A percentile compares a stretch with the other conserved stretches of the same genome.
Evolutionary conservation across 2,888 invertebrate species (phyloP).

Genomic region (Malthinus seriepunctatus): DNA sequence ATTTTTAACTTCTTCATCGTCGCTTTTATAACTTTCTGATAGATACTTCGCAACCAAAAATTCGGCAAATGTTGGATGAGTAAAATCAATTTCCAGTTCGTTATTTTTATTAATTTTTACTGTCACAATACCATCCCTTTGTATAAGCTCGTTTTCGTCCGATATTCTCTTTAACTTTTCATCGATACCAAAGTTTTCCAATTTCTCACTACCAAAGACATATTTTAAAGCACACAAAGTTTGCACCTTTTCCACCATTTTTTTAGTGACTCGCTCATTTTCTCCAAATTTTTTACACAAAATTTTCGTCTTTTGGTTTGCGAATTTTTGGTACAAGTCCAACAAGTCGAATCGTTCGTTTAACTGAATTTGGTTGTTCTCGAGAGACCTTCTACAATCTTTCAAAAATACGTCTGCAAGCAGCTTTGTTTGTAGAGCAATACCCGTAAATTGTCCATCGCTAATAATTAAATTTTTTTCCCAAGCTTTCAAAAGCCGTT

Average conservation of each 20-base stretch:
- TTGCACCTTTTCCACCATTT: background rate
- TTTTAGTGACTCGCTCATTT: background rate
- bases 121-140: background rate
- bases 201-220: background rate
- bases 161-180: background rate
- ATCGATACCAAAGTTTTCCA: background rate
- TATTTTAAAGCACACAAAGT: background rate
- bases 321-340: constrained; percentile 4
- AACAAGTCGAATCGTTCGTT: background rate
- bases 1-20: background rate
- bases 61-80: background rate
- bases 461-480: background rate
- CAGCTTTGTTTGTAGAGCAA: background rate
- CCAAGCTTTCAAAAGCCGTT: background rate
- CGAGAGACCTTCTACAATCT: background rate
- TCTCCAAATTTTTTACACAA: background rate
- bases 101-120: background rate
- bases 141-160: background rate
- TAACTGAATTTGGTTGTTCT: background rate
- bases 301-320: background rate
- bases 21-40: background rate
- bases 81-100: background rate
- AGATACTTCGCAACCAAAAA: background rate
- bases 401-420: background rate
- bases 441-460: background rate